Base-by-base conservation (phyloP, 2,888 invertebrate genomes). In the Achlya flavicornis region DNA sequence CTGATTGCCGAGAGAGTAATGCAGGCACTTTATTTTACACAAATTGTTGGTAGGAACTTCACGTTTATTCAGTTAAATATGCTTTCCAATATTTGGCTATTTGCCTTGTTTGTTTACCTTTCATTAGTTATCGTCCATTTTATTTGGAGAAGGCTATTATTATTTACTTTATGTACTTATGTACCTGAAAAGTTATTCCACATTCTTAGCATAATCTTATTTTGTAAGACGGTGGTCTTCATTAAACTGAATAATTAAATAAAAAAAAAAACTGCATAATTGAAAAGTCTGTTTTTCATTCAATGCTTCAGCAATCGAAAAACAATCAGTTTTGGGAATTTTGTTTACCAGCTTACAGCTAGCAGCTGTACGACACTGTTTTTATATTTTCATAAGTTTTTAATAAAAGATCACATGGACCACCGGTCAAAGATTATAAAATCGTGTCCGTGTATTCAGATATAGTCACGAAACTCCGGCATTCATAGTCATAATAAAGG, bases 1-100 rank as follows among this genome's bases (percentile, higher is more conserved):
- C 68, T 71, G 71, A 73, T 73, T 75, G 71, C 71, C 64, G 61
- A 62, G 63, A 61, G 66, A 64, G 64, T 63, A 64, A 26, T 38
- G 63, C 60, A 73, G 71, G 69, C 68, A 69, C 62, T 69, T 41
- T 32, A 26, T 43, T 61, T 64, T 61, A 41, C 48, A 59, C 60
- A 62, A 63, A 63, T 61, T 48, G 35, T 35, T 62, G 62, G 64
- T 62, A 41, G 19, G 8, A 19, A 19, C 53, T 10, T 53, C n/a
- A 14, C 19, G 19, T 53, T 16, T 7, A 48, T 48, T 48, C 6
- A 16, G 4, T 48, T 16, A 48, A 48, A 48, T 48, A 48, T 48
- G 16, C 16, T 48, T 53, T 53, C 10, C 53, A 10, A 53, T 48
- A 48, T 53, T 53, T 53, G 19, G n/a, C 16, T 8, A 19, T 19